Evolutionary conservation across 2,888 invertebrate genomes (phyloP).

Genomic region (Ochropacha duplaris): DNA sequence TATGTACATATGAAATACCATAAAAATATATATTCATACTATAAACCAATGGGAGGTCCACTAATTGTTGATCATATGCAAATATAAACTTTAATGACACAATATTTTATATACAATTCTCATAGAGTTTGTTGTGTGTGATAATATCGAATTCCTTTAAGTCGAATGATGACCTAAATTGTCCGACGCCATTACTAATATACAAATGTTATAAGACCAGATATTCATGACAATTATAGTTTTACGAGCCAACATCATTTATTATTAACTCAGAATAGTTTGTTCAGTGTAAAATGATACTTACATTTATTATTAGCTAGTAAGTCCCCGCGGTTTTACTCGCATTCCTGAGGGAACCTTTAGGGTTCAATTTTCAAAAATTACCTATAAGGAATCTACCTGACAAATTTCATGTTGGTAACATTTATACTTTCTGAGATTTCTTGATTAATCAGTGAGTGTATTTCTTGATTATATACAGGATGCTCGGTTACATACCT

Average conservation of each 20-base stretch:
- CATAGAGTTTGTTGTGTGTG: background rate
- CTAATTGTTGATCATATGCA: conserved; percentile 75
- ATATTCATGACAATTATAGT: background rate
- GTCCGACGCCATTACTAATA: background rate
- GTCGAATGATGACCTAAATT: background rate
- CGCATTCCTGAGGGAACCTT: no score
- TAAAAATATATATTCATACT: conserved; percentile 49
- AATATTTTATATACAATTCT: background rate
- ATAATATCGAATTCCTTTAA: background rate
- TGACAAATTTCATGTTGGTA: no score
- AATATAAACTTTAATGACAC: conserved; percentile 33
- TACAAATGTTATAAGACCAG: background rate
- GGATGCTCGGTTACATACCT: no score
- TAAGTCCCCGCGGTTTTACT: no score
- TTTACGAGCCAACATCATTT: background rate
- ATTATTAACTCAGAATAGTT: no score
- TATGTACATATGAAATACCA: conserved; percentile 58
- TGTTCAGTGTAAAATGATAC: no score
- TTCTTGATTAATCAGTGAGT: no score
- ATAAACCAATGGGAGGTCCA: conserved; percentile 66
- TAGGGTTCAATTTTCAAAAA: no score
- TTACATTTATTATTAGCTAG: no score
- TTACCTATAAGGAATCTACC: no score
- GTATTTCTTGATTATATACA: no score
- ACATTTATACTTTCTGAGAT: no score